Evolutionary conservation across 2,888 invertebrate genomes (phyloP), one percentile per base, ranked within the genome.

Genomic region (Molorchus minor): DNA sequence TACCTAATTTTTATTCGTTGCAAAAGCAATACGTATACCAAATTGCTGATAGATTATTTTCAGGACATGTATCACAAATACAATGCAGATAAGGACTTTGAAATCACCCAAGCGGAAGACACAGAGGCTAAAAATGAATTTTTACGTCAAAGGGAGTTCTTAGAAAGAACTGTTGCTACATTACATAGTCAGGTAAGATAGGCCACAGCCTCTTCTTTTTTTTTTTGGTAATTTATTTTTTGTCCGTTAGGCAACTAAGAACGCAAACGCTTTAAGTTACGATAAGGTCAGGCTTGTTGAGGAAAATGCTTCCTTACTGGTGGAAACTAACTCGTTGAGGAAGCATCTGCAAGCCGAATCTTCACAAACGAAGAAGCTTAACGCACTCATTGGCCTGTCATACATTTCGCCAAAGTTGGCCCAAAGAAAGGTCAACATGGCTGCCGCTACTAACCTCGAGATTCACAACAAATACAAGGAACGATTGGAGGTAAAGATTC

Each of bases 131-230:
- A 88, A 16, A 85, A 86, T 16, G 92, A 92, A 78, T 90, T 93
- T 72, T 84, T 90, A 66, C 84, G 93, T 0, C 95, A 96, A 75
- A 83, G 94, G 30, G 90, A 91, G 64, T 92, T 94, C 75, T 83
- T 96, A 21, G 95, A 95, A 75, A 80, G 84, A 49, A 86, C 87
- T 0, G 83, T 89, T 0, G 80, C 81, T 4, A 83, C 84, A 0
- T 76, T 87, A 12, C 82, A 84, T 56, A 78, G 80, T 66, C 77
- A 78, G 64, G 77, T 77, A 65, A 20, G 13, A 8, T 49, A n/a
- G n/a, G n/a, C n/a, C n/a, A n/a, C n/a, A n/a, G n/a, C n/a, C 13
- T n/a, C 49, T 33, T 43, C 7, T 25, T 43, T 19, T n/a, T 12
- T 30, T 12, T 41, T 45, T 21, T 15, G 4, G 12, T 52, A 21